phyloP scores from a whole-genome alignment of 2,888 invertebrate genomes.

The Glyphotaelius pellucidus region DNA sequence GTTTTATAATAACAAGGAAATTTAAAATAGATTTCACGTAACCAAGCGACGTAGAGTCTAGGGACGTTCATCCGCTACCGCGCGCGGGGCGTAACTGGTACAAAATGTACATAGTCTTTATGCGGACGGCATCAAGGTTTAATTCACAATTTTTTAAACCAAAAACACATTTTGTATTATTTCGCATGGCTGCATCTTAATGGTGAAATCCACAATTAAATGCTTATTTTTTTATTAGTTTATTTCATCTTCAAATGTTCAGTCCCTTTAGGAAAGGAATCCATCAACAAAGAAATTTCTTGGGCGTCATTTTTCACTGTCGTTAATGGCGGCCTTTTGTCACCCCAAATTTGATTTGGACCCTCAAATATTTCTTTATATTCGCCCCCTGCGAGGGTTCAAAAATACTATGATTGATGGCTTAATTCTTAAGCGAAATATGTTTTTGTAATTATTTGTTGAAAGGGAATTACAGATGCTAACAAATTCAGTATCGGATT shows the following conservation, averaged over 20 bases:
- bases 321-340: not conserved
- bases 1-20: too few relatives aligned
- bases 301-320: constrained; percentile 15
- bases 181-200: too few relatives aligned
- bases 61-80: too few relatives aligned
- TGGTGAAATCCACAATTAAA: too few relatives aligned
- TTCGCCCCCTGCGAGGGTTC: not conserved
- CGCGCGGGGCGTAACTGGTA: too few relatives aligned
- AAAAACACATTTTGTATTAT: too few relatives aligned
- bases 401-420: constrained; percentile 19
- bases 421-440: not conserved
- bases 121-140: too few relatives aligned
- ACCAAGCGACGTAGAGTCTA: too few relatives aligned
- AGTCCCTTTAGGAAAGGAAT: not conserved
- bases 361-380: not conserved
- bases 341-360: not conserved
- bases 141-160: too few relatives aligned
- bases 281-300: not conserved
- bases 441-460: constrained; percentile 9
- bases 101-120: too few relatives aligned
- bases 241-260: not conserved
- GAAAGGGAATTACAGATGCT: not conserved
- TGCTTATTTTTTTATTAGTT: too few relatives aligned
- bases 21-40: too few relatives aligned
- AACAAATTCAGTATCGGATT: not conserved